Evolutionary conservation across 2,113 vertebrate species (phyloP).

Genomic region (Campylomormyrus numenius): DNA sequence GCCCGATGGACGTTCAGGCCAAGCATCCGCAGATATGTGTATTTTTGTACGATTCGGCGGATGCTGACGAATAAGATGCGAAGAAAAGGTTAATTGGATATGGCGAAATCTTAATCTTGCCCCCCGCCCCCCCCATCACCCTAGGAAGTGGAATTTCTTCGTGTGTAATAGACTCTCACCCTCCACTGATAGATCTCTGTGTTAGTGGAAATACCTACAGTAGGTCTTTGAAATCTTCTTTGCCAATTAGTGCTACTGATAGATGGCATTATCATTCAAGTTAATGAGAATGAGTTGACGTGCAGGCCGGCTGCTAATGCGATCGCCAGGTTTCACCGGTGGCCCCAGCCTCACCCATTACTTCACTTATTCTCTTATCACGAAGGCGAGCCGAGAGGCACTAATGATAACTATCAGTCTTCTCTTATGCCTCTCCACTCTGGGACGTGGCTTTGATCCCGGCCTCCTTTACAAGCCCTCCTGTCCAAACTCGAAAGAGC

Average conservation of each 20-base stretch:
- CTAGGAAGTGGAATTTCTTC: not conserved
- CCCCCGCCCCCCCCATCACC: not conserved
- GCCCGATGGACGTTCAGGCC: slow-evolving; percentile 11
- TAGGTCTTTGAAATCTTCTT: slow-evolving; percentile 47
- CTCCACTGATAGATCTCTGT: slow-evolving; percentile 43
- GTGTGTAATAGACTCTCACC: not conserved
- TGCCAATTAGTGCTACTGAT: slow-evolving; percentile 61
- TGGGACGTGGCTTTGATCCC: not conserved
- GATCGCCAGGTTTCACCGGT: slow-evolving; percentile 48
- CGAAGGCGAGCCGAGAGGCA: slow-evolving; percentile 52
- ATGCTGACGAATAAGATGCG: not conserved
- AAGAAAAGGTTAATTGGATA: not conserved
- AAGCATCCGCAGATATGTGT: not conserved
- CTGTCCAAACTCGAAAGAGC: not conserved
- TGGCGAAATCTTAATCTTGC: slow-evolving; percentile 12
- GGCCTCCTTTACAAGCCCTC: not conserved
- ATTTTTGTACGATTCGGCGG: not conserved
- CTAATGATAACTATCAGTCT: slow-evolving; percentile 46
- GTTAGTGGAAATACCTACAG: slow-evolving; percentile 64
- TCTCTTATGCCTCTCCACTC: slow-evolving; percentile 5
- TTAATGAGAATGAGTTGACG: slow-evolving; percentile 62
- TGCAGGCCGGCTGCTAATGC: slow-evolving; percentile 50
- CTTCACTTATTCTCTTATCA: slow-evolving; percentile 52
- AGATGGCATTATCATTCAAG: slow-evolving; percentile 67
- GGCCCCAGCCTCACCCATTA: slow-evolving; percentile 46